A percentile compares a stretch with the other conserved stretches of the same genome.
phyloP scores from a whole-genome alignment of 2,888 invertebrate species.

The Catocala fraxini region DNA sequence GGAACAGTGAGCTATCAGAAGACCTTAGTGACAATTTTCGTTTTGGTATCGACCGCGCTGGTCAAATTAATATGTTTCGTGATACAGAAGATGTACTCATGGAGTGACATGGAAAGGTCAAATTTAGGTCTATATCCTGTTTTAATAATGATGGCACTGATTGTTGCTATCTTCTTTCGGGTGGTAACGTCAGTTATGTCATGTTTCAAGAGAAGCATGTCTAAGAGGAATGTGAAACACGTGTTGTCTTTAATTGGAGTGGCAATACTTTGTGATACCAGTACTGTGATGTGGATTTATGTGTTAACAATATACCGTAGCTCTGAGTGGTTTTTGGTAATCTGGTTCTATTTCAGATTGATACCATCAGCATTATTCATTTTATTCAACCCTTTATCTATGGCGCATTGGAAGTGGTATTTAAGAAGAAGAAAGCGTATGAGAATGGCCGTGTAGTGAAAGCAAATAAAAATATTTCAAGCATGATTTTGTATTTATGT shows the following conservation, averaged over 20 bases:
- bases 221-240: conserved; percentile 24
- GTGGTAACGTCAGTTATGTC: conserved; percentile 30
- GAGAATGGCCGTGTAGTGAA: not conserved
- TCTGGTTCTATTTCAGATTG: conserved; percentile 22
- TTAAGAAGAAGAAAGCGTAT: conserved; percentile 26
- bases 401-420: conserved; percentile 36
- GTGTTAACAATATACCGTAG: not conserved
- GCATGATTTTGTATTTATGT: no score
- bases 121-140: conserved; percentile 6
- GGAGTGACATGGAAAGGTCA: no score
- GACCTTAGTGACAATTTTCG: conserved; percentile 32
- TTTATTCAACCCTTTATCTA: conserved; percentile 27
- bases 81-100: not conserved
- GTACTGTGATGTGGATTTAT: conserved; percentile 17
- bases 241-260: conserved; percentile 33
- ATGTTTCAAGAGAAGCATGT: conserved; percentile 26
- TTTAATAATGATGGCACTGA: conserved; percentile 20
- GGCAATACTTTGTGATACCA: conserved; percentile 33
- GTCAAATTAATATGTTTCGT: conserved; percentile 10
- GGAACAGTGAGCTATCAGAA: conserved; percentile 36
- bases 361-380: conserved; percentile 24
- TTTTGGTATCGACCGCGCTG: conserved; percentile 15
- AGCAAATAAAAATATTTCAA: no score
- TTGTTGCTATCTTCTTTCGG: conserved; percentile 16
- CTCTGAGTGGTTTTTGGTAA: conserved; percentile 1